Evolutionary conservation across 2,888 invertebrate species (phyloP).

Genomic region (Quadriops clusia): DNA sequence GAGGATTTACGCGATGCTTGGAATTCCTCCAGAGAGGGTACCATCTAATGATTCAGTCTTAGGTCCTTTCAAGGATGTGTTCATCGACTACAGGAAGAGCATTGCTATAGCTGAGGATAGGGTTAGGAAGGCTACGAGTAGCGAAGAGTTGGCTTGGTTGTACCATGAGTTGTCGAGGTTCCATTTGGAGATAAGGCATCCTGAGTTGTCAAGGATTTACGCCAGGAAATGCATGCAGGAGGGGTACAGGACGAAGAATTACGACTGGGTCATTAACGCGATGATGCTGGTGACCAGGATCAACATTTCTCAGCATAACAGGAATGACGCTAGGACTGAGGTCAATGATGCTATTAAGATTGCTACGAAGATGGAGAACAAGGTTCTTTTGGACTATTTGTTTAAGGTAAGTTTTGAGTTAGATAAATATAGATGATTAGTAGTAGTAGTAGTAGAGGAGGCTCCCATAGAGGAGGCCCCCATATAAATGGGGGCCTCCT

Average conservation of each 20-base stretch:
- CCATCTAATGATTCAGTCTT: slow-evolving; percentile 33
- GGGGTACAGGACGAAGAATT: slow-evolving; percentile 25
- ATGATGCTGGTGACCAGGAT: slow-evolving; percentile 35
- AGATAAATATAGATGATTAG: too few relatives aligned
- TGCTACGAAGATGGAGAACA: slow-evolving; percentile 29
- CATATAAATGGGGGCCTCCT: too few relatives aligned
- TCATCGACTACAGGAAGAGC: slow-evolving; percentile 27
- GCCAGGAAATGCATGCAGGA: slow-evolving; percentile 31
- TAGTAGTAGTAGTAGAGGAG: too few relatives aligned
- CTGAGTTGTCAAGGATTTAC: slow-evolving; percentile 35
- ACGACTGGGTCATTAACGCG: slow-evolving; percentile 36
- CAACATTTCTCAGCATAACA: slow-evolving; percentile 36
- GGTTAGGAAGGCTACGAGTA: slow-evolving; percentile 22
- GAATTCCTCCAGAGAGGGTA: slow-evolving; percentile 25
- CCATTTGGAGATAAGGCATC: slow-evolving; percentile 32
- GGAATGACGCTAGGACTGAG: slow-evolving; percentile 38
- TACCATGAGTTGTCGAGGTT: slow-evolving; percentile 38
- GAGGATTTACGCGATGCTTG: slow-evolving; percentile 28
- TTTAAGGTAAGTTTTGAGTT: slow-evolving; percentile 22
- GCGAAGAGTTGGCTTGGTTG: slow-evolving; percentile 38
- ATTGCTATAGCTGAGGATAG: slow-evolving; percentile 25
- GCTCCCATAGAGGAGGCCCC: too few relatives aligned
- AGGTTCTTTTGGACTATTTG: slow-evolving; percentile 28
- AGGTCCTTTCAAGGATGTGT: slow-evolving; percentile 25
- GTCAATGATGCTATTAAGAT: slow-evolving; percentile 23